phyloP scores from a whole-genome alignment of 2,888 invertebrate species.

The Ichneumoninae sp. region DNA sequence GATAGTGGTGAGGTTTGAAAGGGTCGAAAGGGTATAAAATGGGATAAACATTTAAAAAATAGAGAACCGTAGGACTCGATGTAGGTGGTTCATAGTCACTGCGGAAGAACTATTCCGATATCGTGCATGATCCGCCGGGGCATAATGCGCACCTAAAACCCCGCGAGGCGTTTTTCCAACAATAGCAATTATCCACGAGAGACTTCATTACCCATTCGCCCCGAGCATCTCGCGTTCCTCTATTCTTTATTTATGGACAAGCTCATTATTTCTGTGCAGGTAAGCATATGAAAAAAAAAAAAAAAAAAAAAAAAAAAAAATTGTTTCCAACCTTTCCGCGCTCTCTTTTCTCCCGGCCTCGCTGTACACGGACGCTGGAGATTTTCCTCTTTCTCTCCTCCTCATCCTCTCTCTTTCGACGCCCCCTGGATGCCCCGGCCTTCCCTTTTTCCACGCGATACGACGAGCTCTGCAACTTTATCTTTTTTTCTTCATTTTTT shows the following conservation, averaged over 20 bases:
- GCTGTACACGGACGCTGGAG: neutral
- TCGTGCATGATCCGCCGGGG: constrained; percentile 61
- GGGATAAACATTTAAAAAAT: neutral
- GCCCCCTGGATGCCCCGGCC: neutral
- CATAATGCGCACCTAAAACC: constrained; percentile 48
- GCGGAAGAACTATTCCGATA: constrained; percentile 45
- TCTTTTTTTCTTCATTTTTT: constrained; percentile 21
- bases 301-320: constrained; percentile 74
- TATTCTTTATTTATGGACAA: constrained; percentile 84
- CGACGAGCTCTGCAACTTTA: constrained; percentile 7
- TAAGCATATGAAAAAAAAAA: constrained; percentile 83
- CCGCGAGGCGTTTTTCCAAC: constrained; percentile 74
- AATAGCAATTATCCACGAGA: constrained; percentile 83
- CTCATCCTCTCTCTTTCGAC: constrained; percentile 19
- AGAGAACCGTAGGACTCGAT: neutral
- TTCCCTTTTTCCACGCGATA: neutral
- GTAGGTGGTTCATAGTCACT: neutral
- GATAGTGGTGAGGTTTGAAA: neutral
- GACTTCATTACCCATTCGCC: constrained; percentile 83
- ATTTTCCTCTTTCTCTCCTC: constrained; percentile 43
- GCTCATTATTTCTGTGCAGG: constrained; percentile 84
- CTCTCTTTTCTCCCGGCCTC: constrained; percentile 54
- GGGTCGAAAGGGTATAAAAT: neutral
- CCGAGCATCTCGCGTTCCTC: constrained; percentile 74
- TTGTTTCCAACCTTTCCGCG: constrained; percentile 72